A percentile compares a stretch with the other conserved stretches of the same genome.
These are phyloP conservation scores for Formica exsecta DNA, from an alignment of 1,140 invertebrate species.

Conservation along the genomic window DNA sequence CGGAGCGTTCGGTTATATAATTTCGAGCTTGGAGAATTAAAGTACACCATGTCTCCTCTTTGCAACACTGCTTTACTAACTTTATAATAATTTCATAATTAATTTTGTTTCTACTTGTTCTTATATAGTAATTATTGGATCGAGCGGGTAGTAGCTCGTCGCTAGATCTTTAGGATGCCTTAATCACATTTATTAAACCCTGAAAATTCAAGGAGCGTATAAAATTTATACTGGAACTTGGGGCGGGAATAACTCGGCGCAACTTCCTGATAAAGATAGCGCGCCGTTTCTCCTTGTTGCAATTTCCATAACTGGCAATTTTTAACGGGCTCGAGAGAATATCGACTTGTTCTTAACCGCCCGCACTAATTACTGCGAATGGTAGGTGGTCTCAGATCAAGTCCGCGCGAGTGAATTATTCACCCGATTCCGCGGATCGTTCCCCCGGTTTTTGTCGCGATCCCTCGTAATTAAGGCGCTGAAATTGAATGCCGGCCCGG, in stretches of 20 bases:
- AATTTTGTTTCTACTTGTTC: conserved; percentile 60
- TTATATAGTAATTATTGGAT: conserved; percentile 55
- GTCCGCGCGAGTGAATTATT: conserved; percentile 19
- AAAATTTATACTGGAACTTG: conserved; percentile 60
- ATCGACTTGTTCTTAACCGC: conserved; percentile 43
- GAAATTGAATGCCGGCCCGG: background rate
- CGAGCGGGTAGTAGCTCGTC: conserved; percentile 25
- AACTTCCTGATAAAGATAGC: conserved; percentile 60
- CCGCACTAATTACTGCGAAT: conserved; percentile 31
- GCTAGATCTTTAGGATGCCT: conserved; percentile 55
- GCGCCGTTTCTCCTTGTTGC: background rate
- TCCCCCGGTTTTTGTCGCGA: background rate
- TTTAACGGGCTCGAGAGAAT: conserved; percentile 39
- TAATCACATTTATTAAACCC: conserved; percentile 60
- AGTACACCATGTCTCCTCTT: conserved; percentile 55
- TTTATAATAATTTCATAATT: conserved; percentile 59
- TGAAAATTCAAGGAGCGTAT: conserved; percentile 60
- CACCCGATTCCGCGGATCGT: background rate
- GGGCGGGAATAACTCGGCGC: conserved; percentile 34
- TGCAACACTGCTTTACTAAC: conserved; percentile 37
- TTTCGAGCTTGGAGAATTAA: conserved; percentile 46
- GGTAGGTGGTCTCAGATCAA: background rate
- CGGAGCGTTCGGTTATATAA: conserved; percentile 29
- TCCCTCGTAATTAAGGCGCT: conserved; percentile 6
- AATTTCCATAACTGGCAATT: conserved; percentile 60